Percentiles rank a stretch among this genome's conserved stretches.
Conservation (phyloP, 2,797 vertebrate genomes). For the Avahi laniger region DNA sequence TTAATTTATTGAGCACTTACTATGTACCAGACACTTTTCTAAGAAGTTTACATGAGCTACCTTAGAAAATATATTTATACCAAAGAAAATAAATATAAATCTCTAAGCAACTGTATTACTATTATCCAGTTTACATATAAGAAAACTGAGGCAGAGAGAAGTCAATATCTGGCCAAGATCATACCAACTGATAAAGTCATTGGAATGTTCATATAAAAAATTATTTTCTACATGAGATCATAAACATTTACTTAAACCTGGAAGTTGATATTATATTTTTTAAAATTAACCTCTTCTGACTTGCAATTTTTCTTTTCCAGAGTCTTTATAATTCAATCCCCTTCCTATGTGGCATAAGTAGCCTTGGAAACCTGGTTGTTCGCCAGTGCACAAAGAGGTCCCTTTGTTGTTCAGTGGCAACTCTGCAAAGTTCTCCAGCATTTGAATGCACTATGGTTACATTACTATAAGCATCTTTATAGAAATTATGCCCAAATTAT, state of each 20-base stretch:
- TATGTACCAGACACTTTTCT: not conserved
- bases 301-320: not conserved
- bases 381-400: not conserved
- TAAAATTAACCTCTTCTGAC: not conserved
- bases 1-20: conserved; percentile 1
- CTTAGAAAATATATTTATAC: not conserved
- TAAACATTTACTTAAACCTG: not conserved
- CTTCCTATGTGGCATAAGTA: not conserved
- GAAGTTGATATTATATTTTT: not conserved
- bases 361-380: not conserved
- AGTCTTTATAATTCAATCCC: not conserved
- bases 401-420: not conserved
- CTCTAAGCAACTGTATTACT: not conserved
- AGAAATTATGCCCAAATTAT: not conserved
- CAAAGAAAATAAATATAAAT: not conserved
- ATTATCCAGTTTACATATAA: not conserved
- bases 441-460: not conserved
- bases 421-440: not conserved
- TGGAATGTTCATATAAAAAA: not conserved
- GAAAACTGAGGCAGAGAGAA: conserved; percentile 20
- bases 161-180: not conserved
- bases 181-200: not conserved
- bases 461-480: not conserved
- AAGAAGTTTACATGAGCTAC: not conserved
- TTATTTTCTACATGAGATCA: not conserved